Evolutionary conservation across 2,797 vertebrate species (phyloP).

Genomic region (Sebastes elongatus): DNA sequence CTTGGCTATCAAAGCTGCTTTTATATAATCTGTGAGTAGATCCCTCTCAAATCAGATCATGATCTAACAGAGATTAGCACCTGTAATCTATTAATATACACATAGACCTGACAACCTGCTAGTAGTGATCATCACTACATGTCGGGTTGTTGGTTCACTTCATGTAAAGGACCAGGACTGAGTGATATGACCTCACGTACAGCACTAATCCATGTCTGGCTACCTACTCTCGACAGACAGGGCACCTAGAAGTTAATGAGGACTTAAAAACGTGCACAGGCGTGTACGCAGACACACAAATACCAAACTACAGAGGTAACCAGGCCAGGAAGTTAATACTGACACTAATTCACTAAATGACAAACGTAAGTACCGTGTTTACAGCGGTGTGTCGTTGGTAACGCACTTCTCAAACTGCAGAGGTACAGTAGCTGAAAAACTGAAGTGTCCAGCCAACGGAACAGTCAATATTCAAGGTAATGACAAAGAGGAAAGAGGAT

Average conservation of each 20-base stretch:
- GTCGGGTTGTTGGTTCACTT: not conserved
- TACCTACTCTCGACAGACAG: constrained; percentile 12
- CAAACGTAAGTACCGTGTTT: not conserved
- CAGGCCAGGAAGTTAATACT: constrained; percentile 12
- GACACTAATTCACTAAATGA: constrained; percentile 2
- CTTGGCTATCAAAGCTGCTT: not conserved
- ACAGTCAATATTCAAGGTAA: not conserved
- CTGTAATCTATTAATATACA: constrained; percentile 23
- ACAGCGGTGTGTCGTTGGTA: not conserved
- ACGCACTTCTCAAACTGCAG: not conserved
- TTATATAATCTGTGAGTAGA: constrained; percentile 7
- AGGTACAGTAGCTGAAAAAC: not conserved
- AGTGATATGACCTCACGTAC: not conserved
- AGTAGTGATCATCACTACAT: not conserved
- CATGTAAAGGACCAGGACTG: not conserved
- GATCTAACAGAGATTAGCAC: constrained; percentile 27
- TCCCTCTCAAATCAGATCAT: not conserved
- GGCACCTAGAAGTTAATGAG: not conserved
- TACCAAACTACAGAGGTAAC: not conserved
- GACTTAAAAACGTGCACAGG: not conserved
- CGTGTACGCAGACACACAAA: not conserved
- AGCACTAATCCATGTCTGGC: constrained; percentile 36
- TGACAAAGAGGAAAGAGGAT: not conserved
- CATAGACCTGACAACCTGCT: not conserved
- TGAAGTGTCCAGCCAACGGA: not conserved